Evolutionary conservation across 2,797 vertebrate species (phyloP).

Genomic region (Molossus molossus): DNA sequence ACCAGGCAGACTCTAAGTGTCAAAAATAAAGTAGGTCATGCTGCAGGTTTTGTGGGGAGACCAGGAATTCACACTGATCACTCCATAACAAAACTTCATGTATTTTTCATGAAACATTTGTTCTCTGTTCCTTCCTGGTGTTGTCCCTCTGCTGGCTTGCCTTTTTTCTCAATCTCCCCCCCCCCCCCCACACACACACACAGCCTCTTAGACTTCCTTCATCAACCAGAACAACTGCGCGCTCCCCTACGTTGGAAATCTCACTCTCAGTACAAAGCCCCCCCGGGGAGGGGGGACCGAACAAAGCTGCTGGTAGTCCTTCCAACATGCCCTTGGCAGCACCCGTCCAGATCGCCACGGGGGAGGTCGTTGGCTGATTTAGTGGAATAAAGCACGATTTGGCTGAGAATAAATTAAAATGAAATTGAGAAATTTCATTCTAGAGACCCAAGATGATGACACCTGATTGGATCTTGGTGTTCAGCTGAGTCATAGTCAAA

Average conservation of each 20-base stretch:
- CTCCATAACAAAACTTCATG: neutral
- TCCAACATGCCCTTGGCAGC: accelerated
- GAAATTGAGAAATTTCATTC: neutral
- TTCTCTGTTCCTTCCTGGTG: neutral
- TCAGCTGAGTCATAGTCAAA: neutral
- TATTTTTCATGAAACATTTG: neutral
- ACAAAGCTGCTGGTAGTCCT: neutral
- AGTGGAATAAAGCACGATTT: neutral
- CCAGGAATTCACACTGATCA: neutral
- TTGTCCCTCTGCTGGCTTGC: neutral
- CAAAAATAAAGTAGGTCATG: neutral
- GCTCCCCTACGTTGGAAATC: neutral
- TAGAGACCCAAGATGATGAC: neutral
- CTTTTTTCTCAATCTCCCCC: neutral
- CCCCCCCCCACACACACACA: neutral
- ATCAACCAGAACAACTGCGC: neutral
- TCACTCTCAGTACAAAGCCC: neutral
- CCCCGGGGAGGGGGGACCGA: neutral
- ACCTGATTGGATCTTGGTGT: neutral
- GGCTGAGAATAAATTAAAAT: neutral
- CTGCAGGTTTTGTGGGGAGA: neutral
- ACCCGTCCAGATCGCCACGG: neutral
- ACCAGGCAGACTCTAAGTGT: neutral
- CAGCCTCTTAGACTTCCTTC: neutral
- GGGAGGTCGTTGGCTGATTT: neutral